phyloP scores from a whole-genome alignment of 1,140 invertebrate species.

The Cotesia vestalis region DNA sequence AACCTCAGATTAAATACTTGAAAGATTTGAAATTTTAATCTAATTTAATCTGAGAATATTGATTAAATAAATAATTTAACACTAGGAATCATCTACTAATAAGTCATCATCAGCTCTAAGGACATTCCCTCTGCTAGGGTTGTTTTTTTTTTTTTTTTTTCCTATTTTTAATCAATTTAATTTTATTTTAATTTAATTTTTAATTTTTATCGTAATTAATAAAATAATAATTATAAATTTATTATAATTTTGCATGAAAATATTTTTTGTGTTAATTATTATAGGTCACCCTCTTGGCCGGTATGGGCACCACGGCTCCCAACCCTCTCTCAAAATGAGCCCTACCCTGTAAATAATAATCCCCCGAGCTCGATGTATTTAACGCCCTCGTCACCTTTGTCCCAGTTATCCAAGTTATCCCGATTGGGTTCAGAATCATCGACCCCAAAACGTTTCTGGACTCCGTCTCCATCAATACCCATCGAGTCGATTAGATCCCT shows the following conservation, averaged over 20 bases:
- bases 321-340: conserved; percentile 55
- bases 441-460: too few species aligned
- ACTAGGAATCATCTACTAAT: too few species aligned
- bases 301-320: conserved; percentile 67
- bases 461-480: too few species aligned
- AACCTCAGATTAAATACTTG: too few species aligned
- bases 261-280: conserved; percentile 64
- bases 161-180: neutral
- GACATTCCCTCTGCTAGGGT: neutral
- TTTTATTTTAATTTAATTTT: conserved; percentile 15
- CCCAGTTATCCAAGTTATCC: neutral
- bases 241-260: conserved; percentile 58
- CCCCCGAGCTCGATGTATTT: conserved; percentile 30
- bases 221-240: conserved; percentile 26
- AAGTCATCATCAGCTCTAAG: neutral
- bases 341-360: conserved; percentile 39
- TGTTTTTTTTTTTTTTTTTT: neutral
- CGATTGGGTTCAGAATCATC: too few species aligned
- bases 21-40: too few species aligned
- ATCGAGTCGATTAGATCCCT: too few species aligned
- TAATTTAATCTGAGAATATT: too few species aligned
- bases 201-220: conserved; percentile 16
- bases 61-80: too few species aligned
- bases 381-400: conserved; percentile 8
- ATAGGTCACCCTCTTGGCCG: conserved; percentile 70